Percentiles rank a stretch among this genome's conserved stretches.
Conservation (phyloP, 1,140 invertebrate genomes). For the Drosophila hydei region DNA sequence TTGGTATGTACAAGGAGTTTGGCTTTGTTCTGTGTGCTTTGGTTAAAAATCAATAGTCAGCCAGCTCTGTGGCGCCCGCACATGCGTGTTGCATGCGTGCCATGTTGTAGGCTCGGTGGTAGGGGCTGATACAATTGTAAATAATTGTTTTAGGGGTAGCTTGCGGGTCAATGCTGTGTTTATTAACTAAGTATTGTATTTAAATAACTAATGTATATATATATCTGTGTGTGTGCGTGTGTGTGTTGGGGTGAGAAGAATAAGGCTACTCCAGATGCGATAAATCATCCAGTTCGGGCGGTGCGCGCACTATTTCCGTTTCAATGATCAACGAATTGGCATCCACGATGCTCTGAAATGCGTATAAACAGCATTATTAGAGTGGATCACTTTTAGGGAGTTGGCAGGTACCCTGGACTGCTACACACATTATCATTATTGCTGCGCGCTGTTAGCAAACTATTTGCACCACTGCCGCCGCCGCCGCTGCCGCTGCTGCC, state of each 20-base stretch:
- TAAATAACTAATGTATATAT: constrained; percentile 28
- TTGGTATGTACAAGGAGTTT: constrained; percentile 71
- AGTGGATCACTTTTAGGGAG: constrained; percentile 43
- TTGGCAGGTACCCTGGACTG: constrained; percentile 60
- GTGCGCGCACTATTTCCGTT: constrained; percentile 73
- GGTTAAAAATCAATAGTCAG: constrained; percentile 66
- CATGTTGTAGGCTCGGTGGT: neutral
- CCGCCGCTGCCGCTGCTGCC: constrained; percentile 16
- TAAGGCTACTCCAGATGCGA: constrained; percentile 75
- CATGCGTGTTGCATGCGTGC: constrained; percentile 66
- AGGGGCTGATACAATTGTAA: constrained; percentile 5
- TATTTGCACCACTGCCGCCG: constrained; percentile 23
- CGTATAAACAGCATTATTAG: constrained; percentile 53
- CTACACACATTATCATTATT: constrained; percentile 73
- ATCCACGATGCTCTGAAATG: constrained; percentile 76
- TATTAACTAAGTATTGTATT: constrained; percentile 23
- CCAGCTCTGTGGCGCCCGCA: constrained; percentile 45
- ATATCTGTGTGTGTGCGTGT: too few relatives aligned
- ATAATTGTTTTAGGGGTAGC: constrained; percentile 29
- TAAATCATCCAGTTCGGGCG: constrained; percentile 77
- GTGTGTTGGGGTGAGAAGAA: neutral
- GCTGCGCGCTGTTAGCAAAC: constrained; percentile 46
- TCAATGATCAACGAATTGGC: constrained; percentile 78
- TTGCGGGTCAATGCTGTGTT: constrained; percentile 26
- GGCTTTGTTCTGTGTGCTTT: constrained; percentile 47